Conservation (phyloP, 2,113 vertebrate genomes). For the Corvus hawaiiensis region DNA sequence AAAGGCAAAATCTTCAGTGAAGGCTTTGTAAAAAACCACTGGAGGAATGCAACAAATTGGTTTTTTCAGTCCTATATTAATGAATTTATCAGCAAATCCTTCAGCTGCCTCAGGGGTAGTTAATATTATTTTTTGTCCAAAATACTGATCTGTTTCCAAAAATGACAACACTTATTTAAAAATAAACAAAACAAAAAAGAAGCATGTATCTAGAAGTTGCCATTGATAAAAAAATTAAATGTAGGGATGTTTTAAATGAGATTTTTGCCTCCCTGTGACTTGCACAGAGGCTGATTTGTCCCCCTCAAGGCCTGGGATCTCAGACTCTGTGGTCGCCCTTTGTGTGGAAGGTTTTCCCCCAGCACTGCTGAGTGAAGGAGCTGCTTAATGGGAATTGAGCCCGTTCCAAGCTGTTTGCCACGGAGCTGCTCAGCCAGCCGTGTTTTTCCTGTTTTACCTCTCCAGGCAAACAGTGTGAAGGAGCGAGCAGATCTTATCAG, state of each 20-base stretch:
- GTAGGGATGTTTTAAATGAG: accelerated
- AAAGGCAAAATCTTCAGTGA: background rate
- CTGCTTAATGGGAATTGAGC: background rate
- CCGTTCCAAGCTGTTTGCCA: background rate
- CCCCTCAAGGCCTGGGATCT: background rate
- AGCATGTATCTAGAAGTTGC: accelerated
- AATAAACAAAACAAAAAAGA: background rate
- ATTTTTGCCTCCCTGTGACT: background rate
- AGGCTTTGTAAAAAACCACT: background rate
- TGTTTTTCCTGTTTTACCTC: constrained; percentile 33
- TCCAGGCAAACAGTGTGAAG: constrained; percentile 46
- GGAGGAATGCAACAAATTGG: background rate
- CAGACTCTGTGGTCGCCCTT: background rate
- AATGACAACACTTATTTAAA: background rate
- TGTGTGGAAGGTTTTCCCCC: background rate
- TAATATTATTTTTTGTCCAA: background rate
- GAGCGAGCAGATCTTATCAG: constrained; percentile 55
- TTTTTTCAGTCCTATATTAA: background rate
- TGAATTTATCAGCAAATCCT: background rate
- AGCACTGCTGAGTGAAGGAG: background rate
- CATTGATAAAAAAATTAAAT: background rate
- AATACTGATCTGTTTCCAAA: background rate
- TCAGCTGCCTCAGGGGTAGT: background rate
- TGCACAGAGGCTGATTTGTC: background rate
- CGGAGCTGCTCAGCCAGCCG: constrained; percentile 13